Percentiles rank a stretch among this genome's conserved stretches.
Evolutionary conservation across 2,888 invertebrate genomes (phyloP).

Genomic region (Prenolepis imparis): DNA sequence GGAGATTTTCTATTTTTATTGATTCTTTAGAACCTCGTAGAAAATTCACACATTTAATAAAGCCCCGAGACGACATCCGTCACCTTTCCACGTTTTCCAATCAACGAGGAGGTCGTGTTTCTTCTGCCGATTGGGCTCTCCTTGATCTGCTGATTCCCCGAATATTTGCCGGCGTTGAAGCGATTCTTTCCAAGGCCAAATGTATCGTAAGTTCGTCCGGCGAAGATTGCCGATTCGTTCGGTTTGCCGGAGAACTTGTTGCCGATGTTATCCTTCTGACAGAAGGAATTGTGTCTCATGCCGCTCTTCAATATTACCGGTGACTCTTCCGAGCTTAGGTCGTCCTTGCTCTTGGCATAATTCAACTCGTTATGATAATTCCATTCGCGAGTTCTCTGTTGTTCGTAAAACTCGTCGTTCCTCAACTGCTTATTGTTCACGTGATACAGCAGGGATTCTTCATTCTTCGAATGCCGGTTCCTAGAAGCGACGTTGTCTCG

Average conservation of each 20-base stretch:
- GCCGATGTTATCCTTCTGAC: constrained; percentile 69
- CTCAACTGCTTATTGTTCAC: constrained; percentile 72
- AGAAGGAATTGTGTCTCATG: constrained; percentile 70
- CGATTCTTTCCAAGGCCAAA: constrained; percentile 83
- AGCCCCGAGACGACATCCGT: constrained; percentile 84
- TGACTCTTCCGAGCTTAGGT: constrained; percentile 59
- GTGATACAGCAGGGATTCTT: constrained; percentile 67
- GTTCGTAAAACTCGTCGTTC: constrained; percentile 81
- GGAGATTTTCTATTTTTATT: background rate
- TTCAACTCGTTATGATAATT: constrained; percentile 76
- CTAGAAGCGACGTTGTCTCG: constrained; percentile 36
- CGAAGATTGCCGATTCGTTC: constrained; percentile 80
- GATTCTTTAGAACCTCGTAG: background rate
- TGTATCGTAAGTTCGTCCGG: constrained; percentile 82
- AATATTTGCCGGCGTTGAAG: constrained; percentile 84
- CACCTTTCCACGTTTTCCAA: constrained; percentile 82
- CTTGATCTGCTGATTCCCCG: constrained; percentile 77
- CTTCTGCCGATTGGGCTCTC: constrained; percentile 73
- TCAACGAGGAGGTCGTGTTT: constrained; percentile 76
- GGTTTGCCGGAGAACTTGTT: constrained; percentile 73
- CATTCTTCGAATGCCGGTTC: constrained; percentile 68
- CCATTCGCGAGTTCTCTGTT: constrained; percentile 74
- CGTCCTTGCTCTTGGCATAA: constrained; percentile 64
- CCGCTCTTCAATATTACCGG: constrained; percentile 65
- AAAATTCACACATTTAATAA: constrained; percentile 74